A percentile compares a stretch with the other conserved stretches of the same genome.
phyloP scores from a whole-genome alignment of 2,888 invertebrate species.

The Patella ulyssiponensis region DNA sequence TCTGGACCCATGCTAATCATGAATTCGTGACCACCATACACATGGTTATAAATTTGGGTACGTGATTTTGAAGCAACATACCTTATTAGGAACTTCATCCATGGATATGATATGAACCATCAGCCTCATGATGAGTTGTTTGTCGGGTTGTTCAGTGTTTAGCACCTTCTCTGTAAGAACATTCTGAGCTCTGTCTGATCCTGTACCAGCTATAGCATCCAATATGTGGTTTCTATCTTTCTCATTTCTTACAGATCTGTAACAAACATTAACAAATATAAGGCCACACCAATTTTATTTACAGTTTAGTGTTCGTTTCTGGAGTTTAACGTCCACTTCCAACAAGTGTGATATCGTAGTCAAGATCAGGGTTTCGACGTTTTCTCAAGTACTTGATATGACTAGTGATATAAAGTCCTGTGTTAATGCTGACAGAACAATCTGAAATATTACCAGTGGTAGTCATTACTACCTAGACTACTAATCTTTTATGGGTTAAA shows the following conservation, averaged over 20 bases:
- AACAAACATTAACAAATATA: neutral
- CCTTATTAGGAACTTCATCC: slow-evolving; percentile 44
- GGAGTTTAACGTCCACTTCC: no score
- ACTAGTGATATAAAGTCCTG: no score
- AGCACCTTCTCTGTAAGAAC: slow-evolving; percentile 42
- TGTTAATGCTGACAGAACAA: no score
- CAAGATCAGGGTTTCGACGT: no score
- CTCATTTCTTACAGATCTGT: slow-evolving; percentile 26
- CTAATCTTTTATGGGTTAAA: neutral
- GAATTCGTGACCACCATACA: no score
- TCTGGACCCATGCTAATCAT: no score
- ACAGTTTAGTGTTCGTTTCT: no score
- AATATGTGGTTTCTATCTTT: slow-evolving; percentile 42
- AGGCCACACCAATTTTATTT: no score
- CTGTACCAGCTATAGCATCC: slow-evolving; percentile 46
- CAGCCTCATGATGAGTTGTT: slow-evolving; percentile 38
- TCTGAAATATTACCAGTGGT: no score
- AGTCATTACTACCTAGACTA: no score
- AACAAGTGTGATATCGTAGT: no score
- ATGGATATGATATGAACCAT: slow-evolving; percentile 44
- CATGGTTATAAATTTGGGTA: neutral
- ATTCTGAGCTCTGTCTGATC: slow-evolving; percentile 37
- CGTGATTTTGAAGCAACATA: slow-evolving; percentile 16
- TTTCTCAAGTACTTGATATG: no score
- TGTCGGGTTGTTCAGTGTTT: slow-evolving; percentile 29